phyloP scores from a whole-genome alignment of 2,797 vertebrate genomes.

The Pteropus rufus region DNA sequence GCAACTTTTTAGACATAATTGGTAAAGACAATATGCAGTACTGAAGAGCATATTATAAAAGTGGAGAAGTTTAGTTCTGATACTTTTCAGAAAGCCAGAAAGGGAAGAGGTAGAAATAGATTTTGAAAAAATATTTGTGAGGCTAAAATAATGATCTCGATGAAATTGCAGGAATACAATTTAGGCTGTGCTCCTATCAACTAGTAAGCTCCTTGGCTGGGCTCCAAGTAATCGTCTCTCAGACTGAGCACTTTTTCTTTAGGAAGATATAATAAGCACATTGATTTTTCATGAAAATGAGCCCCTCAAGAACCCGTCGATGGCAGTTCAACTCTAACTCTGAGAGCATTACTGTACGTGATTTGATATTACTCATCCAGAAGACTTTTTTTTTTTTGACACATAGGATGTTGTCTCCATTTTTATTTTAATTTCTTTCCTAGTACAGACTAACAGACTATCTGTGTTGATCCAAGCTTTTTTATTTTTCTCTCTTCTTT shows the following conservation, averaged over 20 bases:
- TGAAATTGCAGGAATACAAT: constrained; percentile 18
- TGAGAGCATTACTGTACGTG: neutral
- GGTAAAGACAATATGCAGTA: neutral
- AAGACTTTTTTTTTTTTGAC: neutral
- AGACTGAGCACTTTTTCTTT: neutral
- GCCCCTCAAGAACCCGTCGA: neutral
- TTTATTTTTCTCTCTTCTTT: neutral
- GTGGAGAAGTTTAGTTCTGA: neutral
- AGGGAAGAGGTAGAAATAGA: neutral
- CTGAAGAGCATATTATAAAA: neutral
- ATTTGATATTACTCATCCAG: neutral
- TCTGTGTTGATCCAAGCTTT: neutral
- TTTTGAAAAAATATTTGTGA: constrained; percentile 44
- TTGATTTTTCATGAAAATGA: constrained; percentile 25
- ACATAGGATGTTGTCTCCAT: neutral
- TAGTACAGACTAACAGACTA: neutral
- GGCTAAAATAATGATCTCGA: constrained; percentile 17
- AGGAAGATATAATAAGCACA: neutral
- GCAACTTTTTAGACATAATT: neutral
- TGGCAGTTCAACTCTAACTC: neutral
- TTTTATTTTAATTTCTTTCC: constrained; percentile 48
- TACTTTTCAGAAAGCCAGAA: neutral
- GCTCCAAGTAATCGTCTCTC: neutral
- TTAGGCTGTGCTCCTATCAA: neutral
- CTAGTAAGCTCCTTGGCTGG: neutral